A percentile compares a stretch with the other conserved stretches of the same genome.
phyloP scores from a whole-genome alignment of 1,140 invertebrate genomes.

The Diachasmimorpha longicaudata region DNA sequence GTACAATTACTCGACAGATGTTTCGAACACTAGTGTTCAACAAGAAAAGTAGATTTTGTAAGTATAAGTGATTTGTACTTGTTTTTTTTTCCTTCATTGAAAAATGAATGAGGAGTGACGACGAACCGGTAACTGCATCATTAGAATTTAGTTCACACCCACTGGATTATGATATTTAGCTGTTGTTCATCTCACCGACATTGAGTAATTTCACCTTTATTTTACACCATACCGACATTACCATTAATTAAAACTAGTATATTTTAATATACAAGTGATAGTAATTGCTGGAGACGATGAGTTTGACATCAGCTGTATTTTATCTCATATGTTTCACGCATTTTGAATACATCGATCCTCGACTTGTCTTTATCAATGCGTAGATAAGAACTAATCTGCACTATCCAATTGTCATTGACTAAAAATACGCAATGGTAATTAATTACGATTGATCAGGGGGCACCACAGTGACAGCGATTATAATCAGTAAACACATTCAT shows the following conservation, averaged over 20 bases:
- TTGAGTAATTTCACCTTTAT: not conserved
- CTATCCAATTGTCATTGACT: not conserved
- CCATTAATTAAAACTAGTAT: not conserved
- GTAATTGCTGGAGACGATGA: not conserved
- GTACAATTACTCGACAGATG: slow-evolving; percentile 29
- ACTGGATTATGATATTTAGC: not conserved
- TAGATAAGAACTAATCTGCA: not conserved
- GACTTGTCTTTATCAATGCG: not conserved
- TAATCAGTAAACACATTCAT: slow-evolving; percentile 22
- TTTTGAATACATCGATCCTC: not conserved
- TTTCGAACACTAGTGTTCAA: slow-evolving; percentile 32
- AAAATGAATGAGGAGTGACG: not conserved
- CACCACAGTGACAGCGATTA: slow-evolving; percentile 2
- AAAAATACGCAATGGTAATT: not conserved
- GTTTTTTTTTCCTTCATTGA: not conserved
- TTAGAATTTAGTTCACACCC: not conserved
- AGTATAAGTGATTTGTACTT: slow-evolving; percentile 26
- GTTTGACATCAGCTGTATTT: not conserved
- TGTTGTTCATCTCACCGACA: not conserved
- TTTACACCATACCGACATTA: not conserved
- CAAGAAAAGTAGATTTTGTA: slow-evolving; percentile 34
- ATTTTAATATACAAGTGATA: not conserved
- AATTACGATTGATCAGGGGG: not conserved
- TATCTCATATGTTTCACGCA: not conserved
- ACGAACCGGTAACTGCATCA: not conserved